Evolutionary conservation across 2,797 vertebrate species (phyloP).

Genomic region (Pangasius mekongensis): DNA sequence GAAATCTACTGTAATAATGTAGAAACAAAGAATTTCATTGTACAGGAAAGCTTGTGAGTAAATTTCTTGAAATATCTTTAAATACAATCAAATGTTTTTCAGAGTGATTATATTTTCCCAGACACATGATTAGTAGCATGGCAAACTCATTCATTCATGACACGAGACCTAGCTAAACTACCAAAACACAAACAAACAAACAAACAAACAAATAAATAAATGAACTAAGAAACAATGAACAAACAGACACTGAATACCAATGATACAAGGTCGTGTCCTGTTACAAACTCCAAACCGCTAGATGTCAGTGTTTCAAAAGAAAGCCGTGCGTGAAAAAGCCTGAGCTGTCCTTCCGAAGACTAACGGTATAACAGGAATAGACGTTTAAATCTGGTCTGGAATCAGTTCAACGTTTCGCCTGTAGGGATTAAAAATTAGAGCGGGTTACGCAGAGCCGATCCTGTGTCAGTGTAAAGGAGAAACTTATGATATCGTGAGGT

Average conservation of each 20-base stretch:
- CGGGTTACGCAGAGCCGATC: not conserved
- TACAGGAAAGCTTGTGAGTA: not conserved
- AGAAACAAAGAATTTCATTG: not conserved
- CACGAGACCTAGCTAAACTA: not conserved
- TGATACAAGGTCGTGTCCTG: not conserved
- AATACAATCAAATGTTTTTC: not conserved
- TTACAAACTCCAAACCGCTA: conserved; percentile 38
- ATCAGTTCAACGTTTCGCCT: not conserved
- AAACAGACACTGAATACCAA: not conserved
- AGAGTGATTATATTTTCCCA: not conserved
- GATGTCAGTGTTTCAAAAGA: conserved; percentile 38
- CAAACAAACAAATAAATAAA: not conserved
- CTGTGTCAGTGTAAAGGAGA: conserved; percentile 11
- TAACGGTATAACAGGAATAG: not conserved
- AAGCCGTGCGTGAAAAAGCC: not conserved
- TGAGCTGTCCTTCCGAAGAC: conserved; percentile 45
- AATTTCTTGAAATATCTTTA: not conserved
- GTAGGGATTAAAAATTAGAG: not conserved
- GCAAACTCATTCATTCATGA: not conserved
- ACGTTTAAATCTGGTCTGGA: not conserved
- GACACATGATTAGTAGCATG: not conserved
- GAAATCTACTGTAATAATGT: too few relatives aligned
- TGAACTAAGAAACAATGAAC: not conserved
- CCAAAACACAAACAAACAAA: not conserved
- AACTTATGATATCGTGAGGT: not conserved